Base-by-base conservation (phyloP, 2,113 vertebrate genomes). In the Thalassoma bifasciatum region DNA sequence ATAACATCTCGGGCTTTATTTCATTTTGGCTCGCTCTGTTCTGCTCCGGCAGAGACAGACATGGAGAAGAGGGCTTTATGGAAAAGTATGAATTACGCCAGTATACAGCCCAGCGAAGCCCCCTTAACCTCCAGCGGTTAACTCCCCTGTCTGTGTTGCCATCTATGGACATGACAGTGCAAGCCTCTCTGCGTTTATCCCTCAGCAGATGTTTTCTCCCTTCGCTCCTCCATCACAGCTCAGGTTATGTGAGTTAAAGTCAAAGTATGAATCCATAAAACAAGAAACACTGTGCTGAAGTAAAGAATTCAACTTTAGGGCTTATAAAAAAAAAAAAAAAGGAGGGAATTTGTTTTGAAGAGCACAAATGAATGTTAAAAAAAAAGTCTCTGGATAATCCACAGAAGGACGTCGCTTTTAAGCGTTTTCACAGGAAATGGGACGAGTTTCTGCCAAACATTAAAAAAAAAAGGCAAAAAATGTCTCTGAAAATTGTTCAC, bases 1-100 rank as follows among this genome's bases (percentile, higher is more conserved):
- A 94, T 94, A 94, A 90, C 92, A 93, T 92, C 90, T 90, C 57
- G 53, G 88, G 86, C 88, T 90, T 94, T 90, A 89, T 93, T 93
- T 93, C 92, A 89, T 91, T 92, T 92, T 86, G 88, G 88, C 86
- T 85, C 47, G 66, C 78, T 69, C 60, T 73, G 77, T 57, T 84
- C 63, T 79, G 83, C 82, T 80, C 75, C 81, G 89, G 83, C 83
- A 86, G 72, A 86, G 75, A 79, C 88, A 86, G 81, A 85, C 82
- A 71, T 68, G 59, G 71, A 75, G 77, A 82, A 78, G 74, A 88
- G 66, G 59, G 71, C 58, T 78, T 83, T 85, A 36, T 85, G 82
- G 80, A 79, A 84, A 83, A 87, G 72, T 82, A 80, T 81, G 82
- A 84, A 65, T 83, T 79, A 81, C 60, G 68, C 72, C 81, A 79